These are phyloP conservation scores for Drosophila tanythrix DNA, from an alignment of 2,888 invertebrate species.

Conservation along the genomic window DNA sequence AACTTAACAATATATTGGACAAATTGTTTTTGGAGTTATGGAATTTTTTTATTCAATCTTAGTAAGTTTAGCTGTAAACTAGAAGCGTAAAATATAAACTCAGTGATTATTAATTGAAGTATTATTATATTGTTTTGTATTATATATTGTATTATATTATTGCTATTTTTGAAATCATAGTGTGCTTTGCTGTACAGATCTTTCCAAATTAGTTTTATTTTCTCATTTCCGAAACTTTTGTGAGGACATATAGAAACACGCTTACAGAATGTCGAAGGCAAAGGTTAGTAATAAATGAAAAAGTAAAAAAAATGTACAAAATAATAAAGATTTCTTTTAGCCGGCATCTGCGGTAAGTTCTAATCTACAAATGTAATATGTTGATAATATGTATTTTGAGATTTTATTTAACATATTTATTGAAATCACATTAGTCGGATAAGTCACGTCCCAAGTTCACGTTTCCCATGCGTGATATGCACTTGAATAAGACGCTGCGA, in stretches of 20 bases:
- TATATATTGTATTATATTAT: not conserved
- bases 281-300: slow-evolving; percentile 2
- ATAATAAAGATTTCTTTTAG: not conserved
- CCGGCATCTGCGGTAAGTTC: not conserved
- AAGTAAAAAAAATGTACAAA: no score
- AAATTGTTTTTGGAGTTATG: no score
- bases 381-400: not conserved
- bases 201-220: not conserved
- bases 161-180: not conserved
- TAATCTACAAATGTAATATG: no score
- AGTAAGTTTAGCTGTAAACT: no score
- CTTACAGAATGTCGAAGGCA: slow-evolving; percentile 22
- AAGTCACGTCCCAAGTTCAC: slow-evolving; percentile 47
- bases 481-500: slow-evolving; percentile 25
- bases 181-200: not conserved
- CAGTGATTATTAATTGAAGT: no score
- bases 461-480: slow-evolving; percentile 63
- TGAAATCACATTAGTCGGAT: not conserved
- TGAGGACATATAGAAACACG: not conserved
- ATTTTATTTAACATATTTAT: not conserved
- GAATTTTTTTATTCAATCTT: no score
- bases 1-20: no score
- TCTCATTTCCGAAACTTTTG: slow-evolving; percentile 4
- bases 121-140: no score
- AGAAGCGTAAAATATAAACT: not conserved